Evolutionary conservation across 2,888 invertebrate genomes (phyloP), one percentile per base, ranked within the genome.

Genomic region (Idaea biselata): DNA sequence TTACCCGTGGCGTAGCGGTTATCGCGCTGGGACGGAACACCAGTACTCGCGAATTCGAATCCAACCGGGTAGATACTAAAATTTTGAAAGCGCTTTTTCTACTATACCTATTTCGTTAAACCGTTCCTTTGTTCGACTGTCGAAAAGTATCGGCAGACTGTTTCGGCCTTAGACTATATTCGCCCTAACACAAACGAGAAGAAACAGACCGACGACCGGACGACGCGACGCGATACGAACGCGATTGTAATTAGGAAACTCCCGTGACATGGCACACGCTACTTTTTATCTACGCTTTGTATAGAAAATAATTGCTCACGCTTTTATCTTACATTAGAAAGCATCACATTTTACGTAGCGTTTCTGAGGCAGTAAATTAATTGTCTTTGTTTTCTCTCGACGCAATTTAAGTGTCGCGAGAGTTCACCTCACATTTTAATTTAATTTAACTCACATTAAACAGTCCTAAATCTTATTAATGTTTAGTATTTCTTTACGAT

Each of bases 301-400:
- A 55, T 55, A 17, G 65, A 65, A 74, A 71, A 69, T 72, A 75
- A 75, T 68, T 67, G 68, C 67, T 62, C 58, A 64, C 25, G 25
- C 59, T 59, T 66, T 63, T 62, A 60, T 58, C 63, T 62, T 63
- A 68, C 67, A 56, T 69, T 59, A 58, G 60, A 68, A 67, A 71
- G 66, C 60, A 55, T 18, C 60, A 64, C 63, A 63, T 68, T 69
- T 68, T 61, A 61, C 60, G 56, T 56, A 62, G 55, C 64, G 61
- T 58, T 55, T 60, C 58, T 60, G 61, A 60, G 59, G 59, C 61
- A 60, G 67, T 64, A 68, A 68, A 68, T 69, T 71, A 68, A 67
- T 61, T 69, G 64, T 66, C 65, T 61, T 69, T 63, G 63, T 69
- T 72, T 65, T 67, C 61, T 58, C 60, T 53, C 4, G 54, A 59